Percentiles rank a stretch among this genome's conserved stretches.
Evolutionary conservation across 2,888 invertebrate species (phyloP).

Genomic region (Phasia obesa): DNA sequence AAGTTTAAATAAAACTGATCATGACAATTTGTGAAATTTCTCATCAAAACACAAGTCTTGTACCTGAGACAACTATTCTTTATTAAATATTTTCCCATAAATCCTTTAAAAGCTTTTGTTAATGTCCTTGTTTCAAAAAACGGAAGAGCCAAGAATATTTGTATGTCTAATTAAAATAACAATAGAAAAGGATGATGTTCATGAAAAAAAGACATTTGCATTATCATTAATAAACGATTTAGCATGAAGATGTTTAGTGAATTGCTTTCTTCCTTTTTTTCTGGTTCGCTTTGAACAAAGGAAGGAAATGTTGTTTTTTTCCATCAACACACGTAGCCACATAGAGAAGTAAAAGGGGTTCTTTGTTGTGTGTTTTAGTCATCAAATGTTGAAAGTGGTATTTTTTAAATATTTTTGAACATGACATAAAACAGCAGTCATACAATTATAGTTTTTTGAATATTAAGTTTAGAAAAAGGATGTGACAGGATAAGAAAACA

Average conservation of each 20-base stretch:
- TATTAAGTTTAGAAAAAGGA: slow-evolving; percentile 32
- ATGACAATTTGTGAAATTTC: slow-evolving; percentile 10
- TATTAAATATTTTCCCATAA: slow-evolving; percentile 49
- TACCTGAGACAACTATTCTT: slow-evolving; percentile 36
- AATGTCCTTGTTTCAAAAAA: not conserved
- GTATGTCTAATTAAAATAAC: slow-evolving; percentile 75
- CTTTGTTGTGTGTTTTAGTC: slow-evolving; percentile 32
- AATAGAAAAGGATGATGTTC: slow-evolving; percentile 63
- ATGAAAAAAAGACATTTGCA: slow-evolving; percentile 67
- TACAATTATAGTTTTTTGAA: slow-evolving; percentile 21
- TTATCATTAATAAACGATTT: slow-evolving; percentile 64
- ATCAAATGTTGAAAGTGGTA: slow-evolving; percentile 40
- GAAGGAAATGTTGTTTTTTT: slow-evolving; percentile 53
- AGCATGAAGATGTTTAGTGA: slow-evolving; percentile 55
- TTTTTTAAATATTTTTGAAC: slow-evolving; percentile 40
- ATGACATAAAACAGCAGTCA: slow-evolving; percentile 57
- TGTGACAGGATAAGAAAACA: slow-evolving; percentile 67
- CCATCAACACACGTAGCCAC: not conserved
- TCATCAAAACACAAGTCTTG: slow-evolving; percentile 14
- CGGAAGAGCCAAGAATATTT: slow-evolving; percentile 55
- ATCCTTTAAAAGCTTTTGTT: slow-evolving; percentile 32
- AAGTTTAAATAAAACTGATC: slow-evolving; percentile 51
- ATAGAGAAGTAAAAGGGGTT: slow-evolving; percentile 43
- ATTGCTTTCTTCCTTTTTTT: slow-evolving; percentile 43
- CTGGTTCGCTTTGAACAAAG: slow-evolving; percentile 40